phyloP scores from a whole-genome alignment of 2,888 invertebrate species.

The Caenorhabditis sulstoni region DNA sequence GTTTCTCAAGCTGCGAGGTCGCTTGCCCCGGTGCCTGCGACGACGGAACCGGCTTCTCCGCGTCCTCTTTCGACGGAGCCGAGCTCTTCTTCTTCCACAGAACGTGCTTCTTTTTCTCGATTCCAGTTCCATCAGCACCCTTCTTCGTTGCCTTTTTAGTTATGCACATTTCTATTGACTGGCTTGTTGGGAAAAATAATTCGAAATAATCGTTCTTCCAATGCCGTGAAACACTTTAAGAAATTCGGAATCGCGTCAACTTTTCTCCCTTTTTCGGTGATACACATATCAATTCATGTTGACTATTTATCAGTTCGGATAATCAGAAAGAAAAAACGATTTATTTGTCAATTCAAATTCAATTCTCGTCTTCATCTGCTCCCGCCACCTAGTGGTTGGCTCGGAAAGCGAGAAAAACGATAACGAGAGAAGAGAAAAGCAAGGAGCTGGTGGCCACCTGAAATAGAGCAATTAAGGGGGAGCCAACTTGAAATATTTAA shows the following conservation, averaged over 20 bases:
- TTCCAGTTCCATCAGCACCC: not conserved
- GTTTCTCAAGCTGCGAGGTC: not conserved
- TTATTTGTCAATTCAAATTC: too few species aligned
- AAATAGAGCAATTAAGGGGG: not conserved
- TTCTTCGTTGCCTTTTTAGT: constrained; percentile 33
- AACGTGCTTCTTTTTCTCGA: not conserved
- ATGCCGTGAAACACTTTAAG: too few species aligned
- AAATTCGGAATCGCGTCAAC: too few species aligned
- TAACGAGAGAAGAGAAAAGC: constrained; percentile 7
- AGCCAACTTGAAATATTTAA: too few species aligned
- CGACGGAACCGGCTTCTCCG: not conserved
- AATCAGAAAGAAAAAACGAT: too few species aligned
- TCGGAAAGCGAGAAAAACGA: constrained; percentile 6
- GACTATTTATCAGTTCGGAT: too few species aligned
- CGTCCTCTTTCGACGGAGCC: not conserved
- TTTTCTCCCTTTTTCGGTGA: too few species aligned
- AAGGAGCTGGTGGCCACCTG: not conserved
- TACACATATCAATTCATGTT: too few species aligned
- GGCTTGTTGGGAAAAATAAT: too few species aligned
- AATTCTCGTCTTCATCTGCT: not conserved
- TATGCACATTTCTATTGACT: constrained; percentile 26
- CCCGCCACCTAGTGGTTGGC: not conserved
- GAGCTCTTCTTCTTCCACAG: constrained; percentile 2
- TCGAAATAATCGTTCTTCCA: too few species aligned
- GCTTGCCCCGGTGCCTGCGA: not conserved